Percentiles rank a stretch among this genome's conserved stretches.
Conservation (phyloP, 2,888 invertebrate species). For the Dyspetes luteomarginatus region DNA sequence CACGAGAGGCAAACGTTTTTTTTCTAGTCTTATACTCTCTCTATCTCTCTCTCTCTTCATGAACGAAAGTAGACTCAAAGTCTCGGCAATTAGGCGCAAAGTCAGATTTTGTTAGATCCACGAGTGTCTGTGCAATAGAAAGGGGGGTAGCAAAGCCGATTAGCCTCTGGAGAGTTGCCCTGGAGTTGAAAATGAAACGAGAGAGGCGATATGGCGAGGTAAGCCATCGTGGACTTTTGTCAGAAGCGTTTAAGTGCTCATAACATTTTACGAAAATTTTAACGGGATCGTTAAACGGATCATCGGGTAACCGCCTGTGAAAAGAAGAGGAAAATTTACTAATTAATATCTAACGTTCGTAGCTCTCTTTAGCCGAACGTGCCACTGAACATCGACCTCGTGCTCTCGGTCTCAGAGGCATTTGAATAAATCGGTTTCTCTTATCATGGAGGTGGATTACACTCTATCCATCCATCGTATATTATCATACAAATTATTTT, state of each 20-base stretch:
- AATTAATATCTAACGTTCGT: constrained; percentile 45
- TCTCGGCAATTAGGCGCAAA: constrained; percentile 51
- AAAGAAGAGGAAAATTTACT: constrained; percentile 8
- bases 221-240: constrained; percentile 40
- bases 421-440: background rate
- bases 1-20: constrained; percentile 35
- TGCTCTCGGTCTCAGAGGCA: background rate
- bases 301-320: constrained; percentile 35
- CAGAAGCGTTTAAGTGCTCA: constrained; percentile 41
- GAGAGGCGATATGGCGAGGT: constrained; percentile 25
- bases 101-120: constrained; percentile 57
- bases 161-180: constrained; percentile 29
- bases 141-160: constrained; percentile 52
- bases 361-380: background rate
- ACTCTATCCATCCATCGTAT: too few relatives aligned
- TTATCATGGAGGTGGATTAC: background rate
- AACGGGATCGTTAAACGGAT: constrained; percentile 45
- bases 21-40: constrained; percentile 9
- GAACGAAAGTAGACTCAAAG: constrained; percentile 4
- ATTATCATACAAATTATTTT: too few relatives aligned
- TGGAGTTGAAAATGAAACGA: background rate
- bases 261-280: constrained; percentile 52
- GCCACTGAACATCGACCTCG: background rate
- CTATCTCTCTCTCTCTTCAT: background rate
- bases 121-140: constrained; percentile 10